Conservation (phyloP, 2,888 invertebrate species). For the Caenorhabditis drosophilae region DNA sequence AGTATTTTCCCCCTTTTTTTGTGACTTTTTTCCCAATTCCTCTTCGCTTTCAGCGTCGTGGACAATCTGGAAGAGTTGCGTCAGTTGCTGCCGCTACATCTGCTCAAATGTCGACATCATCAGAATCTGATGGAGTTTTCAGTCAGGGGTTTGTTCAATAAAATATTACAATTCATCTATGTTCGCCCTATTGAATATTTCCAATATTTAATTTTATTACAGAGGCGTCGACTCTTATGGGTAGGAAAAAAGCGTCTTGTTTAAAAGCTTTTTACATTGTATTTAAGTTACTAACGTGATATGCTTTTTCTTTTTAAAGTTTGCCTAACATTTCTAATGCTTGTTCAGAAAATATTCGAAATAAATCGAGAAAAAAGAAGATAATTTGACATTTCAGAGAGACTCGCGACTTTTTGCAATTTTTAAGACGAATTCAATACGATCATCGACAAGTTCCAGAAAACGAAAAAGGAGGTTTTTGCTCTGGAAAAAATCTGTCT, state of each 20-base stretch:
- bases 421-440: slow-evolving; percentile 58
- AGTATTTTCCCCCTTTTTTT: not conserved
- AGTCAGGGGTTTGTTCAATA: slow-evolving; percentile 35
- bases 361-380: too few relatives aligned
- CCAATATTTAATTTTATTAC: slow-evolving; percentile 4
- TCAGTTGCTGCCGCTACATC: not conserved
- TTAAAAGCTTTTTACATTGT: not conserved
- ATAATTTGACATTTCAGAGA: slow-evolving; percentile 51
- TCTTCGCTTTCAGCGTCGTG: not conserved
- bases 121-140: slow-evolving; percentile 22
- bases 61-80: not conserved
- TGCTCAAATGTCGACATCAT: slow-evolving; percentile 5
- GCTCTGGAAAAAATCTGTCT: not conserved
- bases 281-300: slow-evolving; percentile 10
- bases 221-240: slow-evolving; percentile 42
- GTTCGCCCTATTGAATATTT: not conserved
- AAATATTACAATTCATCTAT: too few relatives aligned
- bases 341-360: too few relatives aligned
- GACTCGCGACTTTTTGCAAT: slow-evolving; percentile 62
- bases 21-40: not conserved
- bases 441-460: slow-evolving; percentile 66
- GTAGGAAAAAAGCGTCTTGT: slow-evolving; percentile 13
- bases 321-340: too few relatives aligned
- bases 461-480: slow-evolving; percentile 50
- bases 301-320: slow-evolving; percentile 5